A percentile compares a stretch with the other conserved stretches of the same genome.
Evolutionary conservation across 92 coral and sea anemone genomes (phyloP).

Genomic region (Siderastrea siderea): DNA sequence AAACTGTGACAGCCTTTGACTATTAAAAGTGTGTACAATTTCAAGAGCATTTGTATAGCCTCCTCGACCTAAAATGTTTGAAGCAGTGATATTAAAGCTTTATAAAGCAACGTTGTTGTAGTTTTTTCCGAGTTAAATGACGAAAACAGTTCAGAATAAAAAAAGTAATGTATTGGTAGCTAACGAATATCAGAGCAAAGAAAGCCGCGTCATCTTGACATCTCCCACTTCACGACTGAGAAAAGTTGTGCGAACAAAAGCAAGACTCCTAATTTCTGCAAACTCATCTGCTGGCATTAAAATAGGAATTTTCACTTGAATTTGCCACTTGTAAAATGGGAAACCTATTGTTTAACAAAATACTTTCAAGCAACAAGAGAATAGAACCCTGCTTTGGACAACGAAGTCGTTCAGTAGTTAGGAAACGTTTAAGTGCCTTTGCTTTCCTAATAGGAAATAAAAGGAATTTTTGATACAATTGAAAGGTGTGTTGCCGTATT

Average conservation of each 20-base stretch:
- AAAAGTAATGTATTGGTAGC: too few species aligned
- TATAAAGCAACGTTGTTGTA: background rate
- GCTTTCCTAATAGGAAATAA: conserved; percentile 20
- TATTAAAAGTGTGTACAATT: background rate
- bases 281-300: too few species aligned
- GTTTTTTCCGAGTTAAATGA: background rate
- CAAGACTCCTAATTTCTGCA: too few species aligned
- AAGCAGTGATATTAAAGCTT: background rate
- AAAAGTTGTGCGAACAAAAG: background rate
- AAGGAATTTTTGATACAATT: background rate
- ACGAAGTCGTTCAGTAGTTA: too few species aligned
- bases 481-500: conserved; percentile 23
- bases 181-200: background rate
- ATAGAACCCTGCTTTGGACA: background rate
- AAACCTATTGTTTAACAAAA: too few species aligned
- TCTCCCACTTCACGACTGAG: background rate
- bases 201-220: background rate
- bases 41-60: background rate
- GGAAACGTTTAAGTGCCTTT: background rate
- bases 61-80: too few species aligned
- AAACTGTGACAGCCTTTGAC: background rate
- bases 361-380: background rate
- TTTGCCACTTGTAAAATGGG: background rate
- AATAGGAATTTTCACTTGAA: background rate
- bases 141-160: background rate